Evolutionary conservation across 37 sponge, comb jelly and placozoan genomes (phyloP).

Genomic region (Bolinopsis microptera): DNA sequence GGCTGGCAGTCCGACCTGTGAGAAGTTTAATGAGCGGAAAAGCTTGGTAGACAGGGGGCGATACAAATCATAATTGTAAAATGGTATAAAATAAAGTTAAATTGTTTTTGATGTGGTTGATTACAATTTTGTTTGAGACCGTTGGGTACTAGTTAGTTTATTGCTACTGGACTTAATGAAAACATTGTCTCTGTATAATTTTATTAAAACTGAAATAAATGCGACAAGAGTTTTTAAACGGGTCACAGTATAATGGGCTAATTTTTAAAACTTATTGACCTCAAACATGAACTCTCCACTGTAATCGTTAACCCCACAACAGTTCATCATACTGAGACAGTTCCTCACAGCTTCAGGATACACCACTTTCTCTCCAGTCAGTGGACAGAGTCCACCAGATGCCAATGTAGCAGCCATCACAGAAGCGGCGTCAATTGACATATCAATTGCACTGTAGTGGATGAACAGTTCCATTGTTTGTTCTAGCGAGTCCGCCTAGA

Average conservation of each 20-base stretch:
- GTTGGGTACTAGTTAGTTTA: too few relatives aligned
- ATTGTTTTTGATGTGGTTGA: too few relatives aligned
- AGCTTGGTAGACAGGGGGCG: not conserved
- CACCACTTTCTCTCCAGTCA: conserved; percentile 76
- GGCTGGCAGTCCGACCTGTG: conserved; percentile 76
- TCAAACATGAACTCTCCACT: conserved; percentile 85
- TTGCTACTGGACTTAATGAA: too few relatives aligned
- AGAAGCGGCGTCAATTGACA: conserved; percentile 74
- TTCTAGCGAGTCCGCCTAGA: conserved; percentile 27
- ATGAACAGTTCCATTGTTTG: conserved; percentile 67
- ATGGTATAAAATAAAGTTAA: too few relatives aligned
- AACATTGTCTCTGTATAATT: too few relatives aligned
- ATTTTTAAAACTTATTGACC: conserved; percentile 59
- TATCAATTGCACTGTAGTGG: conserved; percentile 83
- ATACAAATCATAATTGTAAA: not conserved
- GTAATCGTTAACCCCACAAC: conserved; percentile 89
- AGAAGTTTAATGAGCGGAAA: too few relatives aligned
- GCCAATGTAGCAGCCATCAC: conserved; percentile 92
- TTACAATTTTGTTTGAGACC: too few relatives aligned
- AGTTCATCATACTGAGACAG: conserved; percentile 83
- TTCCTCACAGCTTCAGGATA: conserved; percentile 71
- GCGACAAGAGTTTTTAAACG: not conserved
- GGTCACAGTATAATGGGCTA: too few relatives aligned
- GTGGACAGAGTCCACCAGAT: conserved; percentile 82
- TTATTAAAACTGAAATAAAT: not conserved